A percentile compares a stretch with the other conserved stretches of the same genome.
These are phyloP conservation scores for Scatophagus argus DNA, from an alignment of 2,113 vertebrate species.

Conservation along the genomic window DNA sequence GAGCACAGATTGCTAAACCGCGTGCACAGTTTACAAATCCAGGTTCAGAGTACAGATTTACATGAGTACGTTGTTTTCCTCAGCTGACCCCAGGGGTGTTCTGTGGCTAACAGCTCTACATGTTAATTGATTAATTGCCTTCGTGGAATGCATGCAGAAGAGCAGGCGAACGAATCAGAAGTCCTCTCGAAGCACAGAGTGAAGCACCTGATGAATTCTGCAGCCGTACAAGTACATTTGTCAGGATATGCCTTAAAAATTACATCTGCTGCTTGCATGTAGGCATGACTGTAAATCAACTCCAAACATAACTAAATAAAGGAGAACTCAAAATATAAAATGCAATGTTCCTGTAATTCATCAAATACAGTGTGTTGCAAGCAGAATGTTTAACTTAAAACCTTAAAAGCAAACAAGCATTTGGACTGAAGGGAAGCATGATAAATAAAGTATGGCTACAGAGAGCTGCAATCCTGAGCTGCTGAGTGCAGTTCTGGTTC, in stretches of 20 bases:
- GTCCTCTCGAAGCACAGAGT: background rate
- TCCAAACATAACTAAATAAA: background rate
- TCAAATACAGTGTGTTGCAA: background rate
- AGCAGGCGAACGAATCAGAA: constrained; percentile 49
- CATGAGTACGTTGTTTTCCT: too few species aligned
- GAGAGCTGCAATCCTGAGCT: constrained; percentile 22
- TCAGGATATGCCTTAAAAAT: background rate
- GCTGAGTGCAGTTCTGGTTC: constrained; percentile 20
- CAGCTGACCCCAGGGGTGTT: too few species aligned
- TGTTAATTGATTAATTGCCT: constrained; percentile 46
- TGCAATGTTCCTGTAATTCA: background rate
- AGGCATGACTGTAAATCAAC: background rate
- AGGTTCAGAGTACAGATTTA: too few species aligned
- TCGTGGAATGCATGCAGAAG: constrained; percentile 27
- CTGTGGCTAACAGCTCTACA: too few species aligned
- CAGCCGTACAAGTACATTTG: background rate
- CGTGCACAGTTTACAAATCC: too few species aligned
- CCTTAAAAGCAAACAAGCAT: constrained; percentile 11
- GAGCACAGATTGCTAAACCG: too few species aligned
- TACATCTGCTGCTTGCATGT: background rate
- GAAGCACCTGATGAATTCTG: background rate
- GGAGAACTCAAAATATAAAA: background rate
- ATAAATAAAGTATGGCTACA: constrained; percentile 65
- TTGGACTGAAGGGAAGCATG: constrained; percentile 21
- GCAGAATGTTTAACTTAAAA: background rate